Evolutionary conservation across 2,113 vertebrate genomes (phyloP).

Genomic region (Ascaphus truei): DNA sequence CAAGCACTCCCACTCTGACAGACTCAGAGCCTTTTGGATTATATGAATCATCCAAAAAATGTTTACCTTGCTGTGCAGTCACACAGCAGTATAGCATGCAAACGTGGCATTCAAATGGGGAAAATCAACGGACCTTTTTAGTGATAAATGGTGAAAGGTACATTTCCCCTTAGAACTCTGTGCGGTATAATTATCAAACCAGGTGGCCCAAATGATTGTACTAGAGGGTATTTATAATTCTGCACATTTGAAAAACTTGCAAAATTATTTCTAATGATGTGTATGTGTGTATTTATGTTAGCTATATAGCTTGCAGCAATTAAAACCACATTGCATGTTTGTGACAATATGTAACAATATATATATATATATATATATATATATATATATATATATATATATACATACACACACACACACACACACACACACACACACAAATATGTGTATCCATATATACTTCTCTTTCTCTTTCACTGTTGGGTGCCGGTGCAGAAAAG

Average conservation of each 20-base stretch:
- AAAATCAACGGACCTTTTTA: slow-evolving; percentile 22
- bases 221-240: neutral
- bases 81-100: neutral
- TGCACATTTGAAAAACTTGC: neutral
- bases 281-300: too few species aligned
- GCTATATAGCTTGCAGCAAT: too few species aligned
- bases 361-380: too few species aligned
- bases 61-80: slow-evolving; percentile 9
- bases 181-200: neutral
- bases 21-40: slow-evolving; percentile 15
- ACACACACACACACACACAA: too few species aligned
- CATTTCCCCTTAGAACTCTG: neutral
- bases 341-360: too few species aligned
- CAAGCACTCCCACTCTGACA: slow-evolving; percentile 18
- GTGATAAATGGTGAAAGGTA: neutral
- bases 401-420: too few species aligned
- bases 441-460: too few species aligned
- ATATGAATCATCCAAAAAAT: neutral
- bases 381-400: too few species aligned
- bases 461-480: too few species aligned
- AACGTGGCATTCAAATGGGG: neutral
- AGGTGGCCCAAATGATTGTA: neutral
- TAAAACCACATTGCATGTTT: too few species aligned
- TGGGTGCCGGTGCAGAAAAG: too few species aligned
- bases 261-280: too few species aligned